Evolutionary conservation across 2,113 vertebrate species (phyloP), one percentile per base, ranked within the genome.

Genomic region (Mesitornis unicolor): DNA sequence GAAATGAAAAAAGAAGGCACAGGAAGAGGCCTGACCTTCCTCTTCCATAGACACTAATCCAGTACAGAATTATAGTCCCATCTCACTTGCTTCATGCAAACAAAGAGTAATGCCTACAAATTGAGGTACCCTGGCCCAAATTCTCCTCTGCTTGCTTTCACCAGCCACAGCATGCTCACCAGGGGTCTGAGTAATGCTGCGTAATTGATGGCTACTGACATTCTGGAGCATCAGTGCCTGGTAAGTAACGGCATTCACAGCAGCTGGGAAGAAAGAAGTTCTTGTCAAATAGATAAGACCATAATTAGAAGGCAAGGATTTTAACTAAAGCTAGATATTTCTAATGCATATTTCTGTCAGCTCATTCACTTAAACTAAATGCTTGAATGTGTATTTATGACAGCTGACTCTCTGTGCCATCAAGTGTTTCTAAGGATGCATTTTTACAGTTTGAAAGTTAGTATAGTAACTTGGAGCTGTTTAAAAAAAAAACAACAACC

Each of bases 301-400:
- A 64, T 74, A 95, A 93, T 84, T 68, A 79, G 64, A 90, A 84
- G 40, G 35, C 40, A 82, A 67, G 28, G 18, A 26, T 89, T 93
- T 87, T 68, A 75, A 84, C 36, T 63, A 51, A 90, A 90, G 16
- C 35, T 87, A 40, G 9, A 3, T 25, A 48, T 53, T 87, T 75
- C 75, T 61, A 65, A 60, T 18, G 36, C 21, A 10, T 68, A 51
- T 71, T 93, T 92, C 38, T 64, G 35, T n/a, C 77, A 78, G 43
- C 31, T 47, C 2, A 0, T 93, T 91, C 29, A 31, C 24, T 70
- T 89, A 17, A 33, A 70, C 29, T 45, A 47, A 81, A 53, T 63
- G 21, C 11, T 87, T 77, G 33, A 75, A 78, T 6, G 12, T 53
- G 14, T 56, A 69, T 67, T 86, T 71, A 82, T 75, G 60, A 33